These are phyloP conservation scores for Lampris incognitus DNA, from an alignment of 2,113 vertebrate genomes.

Conservation along the genomic window DNA sequence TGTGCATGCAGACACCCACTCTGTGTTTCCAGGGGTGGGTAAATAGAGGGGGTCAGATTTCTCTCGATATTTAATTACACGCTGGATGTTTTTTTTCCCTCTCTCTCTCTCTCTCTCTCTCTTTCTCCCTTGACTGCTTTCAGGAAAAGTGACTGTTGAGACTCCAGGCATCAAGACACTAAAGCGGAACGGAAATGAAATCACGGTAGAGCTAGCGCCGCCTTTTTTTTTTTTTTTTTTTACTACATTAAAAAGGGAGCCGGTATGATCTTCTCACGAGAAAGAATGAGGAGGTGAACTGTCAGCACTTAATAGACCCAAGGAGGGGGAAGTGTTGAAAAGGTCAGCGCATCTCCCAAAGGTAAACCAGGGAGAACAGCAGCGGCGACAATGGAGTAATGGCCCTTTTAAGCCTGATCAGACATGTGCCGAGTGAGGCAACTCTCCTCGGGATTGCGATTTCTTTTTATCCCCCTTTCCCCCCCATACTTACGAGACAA, in stretches of 20 bases:
- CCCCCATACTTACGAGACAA: slow-evolving; percentile 25
- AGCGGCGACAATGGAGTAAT: slow-evolving; percentile 62
- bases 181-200: slow-evolving; percentile 51
- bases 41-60: slow-evolving; percentile 50
- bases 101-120: neutral
- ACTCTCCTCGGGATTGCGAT: slow-evolving; percentile 31
- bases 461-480: slow-evolving; percentile 18
- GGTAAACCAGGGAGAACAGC: slow-evolving; percentile 63
- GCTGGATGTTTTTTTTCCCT: neutral
- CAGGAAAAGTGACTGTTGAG: slow-evolving; percentile 53
- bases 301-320: slow-evolving; percentile 58
- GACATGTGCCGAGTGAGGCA: slow-evolving; percentile 47
- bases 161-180: slow-evolving; percentile 26
- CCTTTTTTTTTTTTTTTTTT: slow-evolving; percentile 56
- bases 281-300: slow-evolving; percentile 56
- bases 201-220: slow-evolving; percentile 36
- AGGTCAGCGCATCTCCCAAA: slow-evolving; percentile 69
- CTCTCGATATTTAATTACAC: slow-evolving; percentile 66
- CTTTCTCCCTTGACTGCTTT: slow-evolving; percentile 53
- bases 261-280: slow-evolving; percentile 47
- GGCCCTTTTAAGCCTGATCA: slow-evolving; percentile 62
- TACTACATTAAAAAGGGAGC: slow-evolving; percentile 17
- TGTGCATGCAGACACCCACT: slow-evolving; percentile 32
- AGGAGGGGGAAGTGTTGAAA: slow-evolving; percentile 62
- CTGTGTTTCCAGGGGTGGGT: slow-evolving; percentile 20